Evolutionary conservation across 1,140 invertebrate genomes (phyloP).

Genomic region (Lordiphosa collinella): DNA sequence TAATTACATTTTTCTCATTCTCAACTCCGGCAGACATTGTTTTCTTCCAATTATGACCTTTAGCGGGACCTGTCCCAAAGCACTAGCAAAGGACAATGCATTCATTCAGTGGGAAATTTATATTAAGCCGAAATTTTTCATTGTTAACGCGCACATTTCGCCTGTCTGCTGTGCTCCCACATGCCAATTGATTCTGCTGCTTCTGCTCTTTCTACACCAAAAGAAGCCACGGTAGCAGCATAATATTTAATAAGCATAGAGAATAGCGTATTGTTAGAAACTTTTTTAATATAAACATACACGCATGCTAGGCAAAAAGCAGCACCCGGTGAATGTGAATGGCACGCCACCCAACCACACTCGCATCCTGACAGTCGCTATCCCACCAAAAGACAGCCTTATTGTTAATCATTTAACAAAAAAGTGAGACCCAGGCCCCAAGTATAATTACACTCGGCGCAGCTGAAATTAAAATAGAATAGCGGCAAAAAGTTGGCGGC

Average conservation of each 20-base stretch:
- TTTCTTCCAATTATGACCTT: too few species aligned
- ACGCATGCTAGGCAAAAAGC: conserved; percentile 33
- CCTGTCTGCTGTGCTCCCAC: not conserved
- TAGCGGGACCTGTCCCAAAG: too few species aligned
- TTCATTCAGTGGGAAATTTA: not conserved
- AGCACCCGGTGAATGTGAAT: conserved; percentile 17
- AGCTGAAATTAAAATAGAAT: conserved; percentile 57
- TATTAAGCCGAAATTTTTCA: not conserved
- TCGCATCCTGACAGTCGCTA: conserved; percentile 20
- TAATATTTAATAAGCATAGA: conserved; percentile 61
- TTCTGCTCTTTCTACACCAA: too few species aligned
- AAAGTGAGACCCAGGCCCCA: conserved; percentile 34
- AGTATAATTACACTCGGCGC: conserved; percentile 53
- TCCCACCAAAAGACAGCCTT: conserved; percentile 44
- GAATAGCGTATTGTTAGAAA: conserved; percentile 66
- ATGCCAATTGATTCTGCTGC: not conserved
- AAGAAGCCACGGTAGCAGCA: conserved; percentile 30
- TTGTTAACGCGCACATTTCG: not conserved
- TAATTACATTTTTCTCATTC: too few species aligned
- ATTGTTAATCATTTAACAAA: conserved; percentile 73
- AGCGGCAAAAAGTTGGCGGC: conserved; percentile 53
- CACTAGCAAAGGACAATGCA: too few species aligned
- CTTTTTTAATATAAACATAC: conserved; percentile 76
- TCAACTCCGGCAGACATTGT: too few species aligned
- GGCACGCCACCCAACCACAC: conserved; percentile 6